Conservation (phyloP, 1,140 invertebrate genomes). For the Muscidifurax raptorellus region DNA sequence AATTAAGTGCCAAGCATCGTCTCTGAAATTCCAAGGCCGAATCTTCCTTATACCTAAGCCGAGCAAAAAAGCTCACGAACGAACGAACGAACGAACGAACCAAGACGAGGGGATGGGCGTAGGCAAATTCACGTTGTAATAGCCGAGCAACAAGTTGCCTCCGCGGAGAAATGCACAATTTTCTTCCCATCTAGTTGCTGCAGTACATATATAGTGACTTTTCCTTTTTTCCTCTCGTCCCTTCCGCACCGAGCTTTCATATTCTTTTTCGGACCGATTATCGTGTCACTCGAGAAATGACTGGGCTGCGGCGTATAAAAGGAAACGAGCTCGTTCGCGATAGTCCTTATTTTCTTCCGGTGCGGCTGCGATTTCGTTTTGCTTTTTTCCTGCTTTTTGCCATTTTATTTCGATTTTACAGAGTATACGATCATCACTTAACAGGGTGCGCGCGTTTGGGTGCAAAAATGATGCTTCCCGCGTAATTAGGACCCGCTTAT, state of each 20-base stretch:
- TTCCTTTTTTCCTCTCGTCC: not conserved
- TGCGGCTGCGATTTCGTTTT: not conserved
- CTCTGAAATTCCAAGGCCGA: not conserved
- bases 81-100: not conserved
- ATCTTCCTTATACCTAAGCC: not conserved
- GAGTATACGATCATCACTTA: no score
- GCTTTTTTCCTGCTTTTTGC: not conserved
- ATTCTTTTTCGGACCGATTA: constrained; percentile 23
- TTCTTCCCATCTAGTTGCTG: not conserved
- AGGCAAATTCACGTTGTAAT: constrained; percentile 23
- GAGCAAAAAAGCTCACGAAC: not conserved
- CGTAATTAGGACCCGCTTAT: no score
- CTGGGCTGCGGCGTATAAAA: constrained; percentile 20
- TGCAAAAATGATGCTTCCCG: no score
- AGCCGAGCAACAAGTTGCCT: constrained; percentile 34
- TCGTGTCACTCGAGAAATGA: constrained; percentile 36
- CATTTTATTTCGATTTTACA: constrained; percentile 9
- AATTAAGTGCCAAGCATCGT: not conserved
- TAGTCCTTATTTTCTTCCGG: constrained; percentile 4
- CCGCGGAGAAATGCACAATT: constrained; percentile 4
- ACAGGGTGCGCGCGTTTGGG: no score
- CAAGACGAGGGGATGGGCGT: not conserved
- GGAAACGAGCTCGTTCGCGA: constrained; percentile 18
- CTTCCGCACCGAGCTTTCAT: not conserved
- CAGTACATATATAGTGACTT: no score